A percentile compares a stretch with the other conserved stretches of the same genome.
These are phyloP conservation scores for Mesocricetus auratus DNA, from an alignment of 2,113 vertebrate genomes.

Conservation along the genomic window DNA sequence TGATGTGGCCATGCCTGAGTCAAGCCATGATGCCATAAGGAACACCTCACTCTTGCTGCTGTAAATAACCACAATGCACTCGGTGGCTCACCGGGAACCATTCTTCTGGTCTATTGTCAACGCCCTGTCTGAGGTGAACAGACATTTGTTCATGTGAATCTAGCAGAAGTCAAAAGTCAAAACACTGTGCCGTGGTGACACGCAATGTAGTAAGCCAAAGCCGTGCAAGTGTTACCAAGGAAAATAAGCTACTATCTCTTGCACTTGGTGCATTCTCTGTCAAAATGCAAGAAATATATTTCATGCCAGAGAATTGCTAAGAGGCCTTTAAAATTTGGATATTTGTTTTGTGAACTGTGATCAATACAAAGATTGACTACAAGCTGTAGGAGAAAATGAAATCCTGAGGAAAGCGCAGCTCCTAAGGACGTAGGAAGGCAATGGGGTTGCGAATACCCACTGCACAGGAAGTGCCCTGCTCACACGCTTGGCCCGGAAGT, in stretches of 20 bases:
- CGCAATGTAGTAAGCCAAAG: background rate
- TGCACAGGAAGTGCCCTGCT: background rate
- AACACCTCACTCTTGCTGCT: too few relatives aligned
- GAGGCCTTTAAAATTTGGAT: background rate
- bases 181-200: background rate
- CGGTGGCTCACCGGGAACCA: too few relatives aligned
- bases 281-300: background rate
- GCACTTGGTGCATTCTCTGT: background rate
- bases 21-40: background rate
- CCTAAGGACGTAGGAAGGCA: background rate
- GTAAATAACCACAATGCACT: background rate
- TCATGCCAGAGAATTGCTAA: background rate
- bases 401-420: background rate
- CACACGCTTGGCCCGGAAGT: background rate
- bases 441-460: background rate
- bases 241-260: background rate
- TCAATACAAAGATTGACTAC: background rate
- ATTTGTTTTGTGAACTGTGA: background rate
- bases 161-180: background rate
- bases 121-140: background rate
- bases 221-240: background rate
- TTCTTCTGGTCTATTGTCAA: background rate
- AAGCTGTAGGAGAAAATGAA: background rate
- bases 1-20: background rate
- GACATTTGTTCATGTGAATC: background rate